A percentile compares a stretch with the other conserved stretches of the same genome.
Conservation (phyloP, 92 coral and sea anemone genomes). For the Epizoanthus illoricatus region DNA sequence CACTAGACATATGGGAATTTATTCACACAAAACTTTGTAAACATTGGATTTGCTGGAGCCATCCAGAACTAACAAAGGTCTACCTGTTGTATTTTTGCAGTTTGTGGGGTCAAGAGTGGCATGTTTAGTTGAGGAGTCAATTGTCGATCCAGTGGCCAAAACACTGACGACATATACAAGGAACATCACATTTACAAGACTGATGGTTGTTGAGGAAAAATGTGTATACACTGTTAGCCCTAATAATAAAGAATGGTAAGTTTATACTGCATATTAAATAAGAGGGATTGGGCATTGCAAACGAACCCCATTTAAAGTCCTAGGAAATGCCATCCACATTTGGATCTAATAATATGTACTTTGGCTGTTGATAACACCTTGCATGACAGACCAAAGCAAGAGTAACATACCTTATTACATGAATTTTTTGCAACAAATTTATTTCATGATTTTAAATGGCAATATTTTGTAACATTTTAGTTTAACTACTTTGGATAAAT, state of each 20-base stretch:
- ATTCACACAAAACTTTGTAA: too few species aligned
- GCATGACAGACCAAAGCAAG: too few species aligned
- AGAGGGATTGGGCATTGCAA: too few species aligned
- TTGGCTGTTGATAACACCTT: too few species aligned
- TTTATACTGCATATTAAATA: not conserved
- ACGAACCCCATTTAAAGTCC: not conserved
- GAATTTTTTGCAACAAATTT: too few species aligned
- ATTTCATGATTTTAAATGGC: too few species aligned
- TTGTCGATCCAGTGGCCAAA: constrained; percentile 83
- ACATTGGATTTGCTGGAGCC: too few species aligned
- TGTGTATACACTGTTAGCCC: constrained; percentile 91
- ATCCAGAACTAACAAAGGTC: too few species aligned
- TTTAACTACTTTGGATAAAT: too few species aligned
- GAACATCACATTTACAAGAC: constrained; percentile 77
- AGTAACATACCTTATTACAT: too few species aligned
- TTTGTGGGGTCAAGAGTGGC: constrained; percentile 83
- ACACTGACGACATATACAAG: constrained; percentile 91
- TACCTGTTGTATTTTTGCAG: constrained; percentile 36
- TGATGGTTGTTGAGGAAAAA: constrained; percentile 96
- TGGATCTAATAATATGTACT: not conserved
- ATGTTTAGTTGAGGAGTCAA: constrained; percentile 89
- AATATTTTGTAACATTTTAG: too few species aligned
- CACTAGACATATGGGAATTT: too few species aligned
- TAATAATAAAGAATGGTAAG: constrained; percentile 85
- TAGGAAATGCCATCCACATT: not conserved